A percentile compares a stretch with the other conserved stretches of the same genome.
Evolutionary conservation across 2,113 vertebrate genomes (phyloP).

Genomic region (Octodon degus): DNA sequence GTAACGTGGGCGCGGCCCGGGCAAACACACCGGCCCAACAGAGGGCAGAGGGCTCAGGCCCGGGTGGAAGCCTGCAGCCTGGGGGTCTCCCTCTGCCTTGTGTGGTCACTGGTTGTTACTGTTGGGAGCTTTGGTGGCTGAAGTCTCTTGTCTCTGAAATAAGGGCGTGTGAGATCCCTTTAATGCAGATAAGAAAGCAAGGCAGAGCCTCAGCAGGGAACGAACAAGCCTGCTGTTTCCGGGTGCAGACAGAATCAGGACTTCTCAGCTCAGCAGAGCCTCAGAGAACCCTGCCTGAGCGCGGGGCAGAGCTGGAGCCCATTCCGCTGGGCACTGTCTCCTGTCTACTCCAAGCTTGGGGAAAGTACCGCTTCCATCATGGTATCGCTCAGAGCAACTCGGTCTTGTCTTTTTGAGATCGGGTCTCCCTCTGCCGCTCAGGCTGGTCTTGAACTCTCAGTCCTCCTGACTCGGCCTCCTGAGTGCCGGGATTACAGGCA

Average conservation of each 20-base stretch:
- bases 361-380: background rate
- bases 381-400: background rate
- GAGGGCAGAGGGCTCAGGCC: background rate
- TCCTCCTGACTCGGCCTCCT: too few species aligned
- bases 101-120: background rate
- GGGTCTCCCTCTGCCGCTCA: too few species aligned
- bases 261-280: background rate
- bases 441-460: too few species aligned
- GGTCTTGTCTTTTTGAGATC: too few species aligned
- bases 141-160: conserved; percentile 12
- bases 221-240: background rate
- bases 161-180: background rate
- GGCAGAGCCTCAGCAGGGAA: background rate
- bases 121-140: background rate
- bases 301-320: background rate
- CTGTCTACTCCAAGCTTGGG: background rate
- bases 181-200: background rate
- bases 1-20: background rate
- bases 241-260: background rate
- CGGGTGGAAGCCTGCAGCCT: background rate
- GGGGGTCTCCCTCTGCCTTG: background rate
- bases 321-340: background rate
- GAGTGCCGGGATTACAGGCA: too few species aligned
- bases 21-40: background rate
- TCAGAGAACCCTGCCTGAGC: background rate